phyloP scores from a whole-genome alignment of 2,113 vertebrate species.

The Pseudonaja textilis region DNA sequence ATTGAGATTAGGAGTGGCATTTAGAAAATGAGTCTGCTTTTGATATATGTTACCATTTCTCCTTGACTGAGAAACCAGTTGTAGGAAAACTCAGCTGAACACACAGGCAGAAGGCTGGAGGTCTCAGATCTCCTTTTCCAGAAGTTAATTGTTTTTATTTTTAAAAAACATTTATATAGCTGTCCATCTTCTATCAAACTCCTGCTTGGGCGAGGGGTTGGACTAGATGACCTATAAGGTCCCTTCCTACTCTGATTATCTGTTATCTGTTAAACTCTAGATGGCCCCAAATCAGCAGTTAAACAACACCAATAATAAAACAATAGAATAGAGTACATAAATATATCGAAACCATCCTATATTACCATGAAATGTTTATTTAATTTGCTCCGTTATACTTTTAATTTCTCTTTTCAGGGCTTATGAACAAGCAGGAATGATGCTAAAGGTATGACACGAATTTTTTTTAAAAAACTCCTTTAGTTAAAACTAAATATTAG shows the following conservation, averaged over 20 bases:
- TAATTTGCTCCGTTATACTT: neutral
- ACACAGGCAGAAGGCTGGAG: neutral
- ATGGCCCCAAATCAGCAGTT: neutral
- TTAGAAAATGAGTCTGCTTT: neutral
- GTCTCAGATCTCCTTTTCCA: neutral
- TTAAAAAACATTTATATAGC: neutral
- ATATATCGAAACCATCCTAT: neutral
- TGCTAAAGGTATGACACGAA: constrained; percentile 83
- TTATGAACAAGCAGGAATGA: constrained; percentile 97
- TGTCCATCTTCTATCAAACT: neutral
- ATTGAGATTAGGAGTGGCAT: neutral
- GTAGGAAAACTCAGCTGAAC: neutral
- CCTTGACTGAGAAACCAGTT: neutral
- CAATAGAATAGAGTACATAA: neutral
- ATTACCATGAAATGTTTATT: neutral
- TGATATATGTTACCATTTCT: neutral
- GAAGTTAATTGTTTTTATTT: neutral
- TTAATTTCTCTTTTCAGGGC: constrained; percentile 75
- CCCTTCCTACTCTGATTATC: too few species aligned
- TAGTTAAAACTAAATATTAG: neutral
- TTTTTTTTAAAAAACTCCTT: neutral
- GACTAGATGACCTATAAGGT: too few species aligned
- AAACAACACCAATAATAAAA: neutral
- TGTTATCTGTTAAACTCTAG: neutral
- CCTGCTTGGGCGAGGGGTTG: too few species aligned